Evolutionary conservation across 2,797 vertebrate species (phyloP).

Genomic region (Hyperoplus lanceolatus): DNA sequence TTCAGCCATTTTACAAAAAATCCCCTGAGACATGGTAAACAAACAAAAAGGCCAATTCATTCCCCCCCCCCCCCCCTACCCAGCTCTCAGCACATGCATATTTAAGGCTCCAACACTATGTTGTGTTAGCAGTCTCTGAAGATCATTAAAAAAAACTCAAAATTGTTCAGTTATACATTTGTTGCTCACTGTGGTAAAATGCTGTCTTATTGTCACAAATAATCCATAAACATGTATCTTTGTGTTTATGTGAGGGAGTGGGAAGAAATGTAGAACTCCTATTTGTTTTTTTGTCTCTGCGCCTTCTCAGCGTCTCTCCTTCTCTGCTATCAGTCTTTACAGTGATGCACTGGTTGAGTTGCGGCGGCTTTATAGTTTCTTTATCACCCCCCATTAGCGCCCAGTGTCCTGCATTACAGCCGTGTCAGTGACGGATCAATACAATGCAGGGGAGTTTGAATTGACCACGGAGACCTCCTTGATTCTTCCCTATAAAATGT

Average conservation of each 20-base stretch:
- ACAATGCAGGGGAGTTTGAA: constrained; percentile 70
- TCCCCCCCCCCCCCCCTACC: constrained; percentile 34
- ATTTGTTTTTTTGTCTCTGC: constrained; percentile 44
- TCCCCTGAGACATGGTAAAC: constrained; percentile 77
- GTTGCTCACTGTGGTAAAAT: constrained; percentile 68
- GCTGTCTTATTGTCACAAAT: constrained; percentile 62
- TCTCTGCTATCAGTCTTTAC: constrained; percentile 48
- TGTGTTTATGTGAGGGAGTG: constrained; percentile 62
- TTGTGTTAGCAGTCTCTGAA: constrained; percentile 48
- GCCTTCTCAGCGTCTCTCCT: neutral
- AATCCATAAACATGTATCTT: constrained; percentile 63
- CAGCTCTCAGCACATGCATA: constrained; percentile 73
- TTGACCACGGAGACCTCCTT: constrained; percentile 62
- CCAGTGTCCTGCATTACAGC: constrained; percentile 80
- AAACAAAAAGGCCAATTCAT: constrained; percentile 72
- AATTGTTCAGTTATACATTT: constrained; percentile 61
- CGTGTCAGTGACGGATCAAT: constrained; percentile 82
- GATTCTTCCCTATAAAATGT: constrained; percentile 78
- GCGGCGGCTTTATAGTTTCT: constrained; percentile 80
- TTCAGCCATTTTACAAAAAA: constrained; percentile 75
- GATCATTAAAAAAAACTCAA: constrained; percentile 42
- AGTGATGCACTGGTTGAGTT: constrained; percentile 62
- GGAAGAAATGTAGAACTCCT: constrained; percentile 57
- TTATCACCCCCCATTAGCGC: constrained; percentile 85
- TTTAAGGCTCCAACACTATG: constrained; percentile 67